phyloP scores from a whole-genome alignment of 23 tunicate genomes.

The Corella eumyota region DNA sequence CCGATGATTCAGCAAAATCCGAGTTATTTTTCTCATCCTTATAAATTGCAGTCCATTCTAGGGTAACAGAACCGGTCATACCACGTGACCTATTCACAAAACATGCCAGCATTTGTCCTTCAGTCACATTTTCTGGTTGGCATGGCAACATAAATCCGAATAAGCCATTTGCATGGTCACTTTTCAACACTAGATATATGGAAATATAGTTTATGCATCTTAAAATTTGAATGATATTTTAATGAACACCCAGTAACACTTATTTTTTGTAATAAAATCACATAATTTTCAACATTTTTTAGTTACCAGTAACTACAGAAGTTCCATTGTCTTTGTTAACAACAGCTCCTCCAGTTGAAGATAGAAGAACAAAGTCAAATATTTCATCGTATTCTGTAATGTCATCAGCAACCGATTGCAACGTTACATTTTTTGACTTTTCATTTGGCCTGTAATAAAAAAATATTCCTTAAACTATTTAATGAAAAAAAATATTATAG shows the following conservation, averaged over 20 bases:
- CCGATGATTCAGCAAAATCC: conserved; percentile 20
- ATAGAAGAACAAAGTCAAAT: conserved; percentile 31
- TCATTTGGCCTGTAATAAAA: conserved; percentile 22
- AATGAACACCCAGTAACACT: background rate
- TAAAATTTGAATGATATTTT: too few relatives aligned
- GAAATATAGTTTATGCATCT: background rate
- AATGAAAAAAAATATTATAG: too few relatives aligned
- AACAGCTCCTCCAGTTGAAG: conserved; percentile 36
- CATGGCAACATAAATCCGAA: conserved; percentile 61
- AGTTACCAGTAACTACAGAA: conserved; percentile 17
- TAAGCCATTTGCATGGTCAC: conserved; percentile 70
- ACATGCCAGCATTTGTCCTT: conserved; percentile 40
- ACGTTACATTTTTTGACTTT: background rate
- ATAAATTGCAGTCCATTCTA: conserved; percentile 33
- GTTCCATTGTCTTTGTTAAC: conserved; percentile 4
- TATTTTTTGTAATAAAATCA: too few relatives aligned
- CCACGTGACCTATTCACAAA: conserved; percentile 51
- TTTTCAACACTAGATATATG: conserved; percentile 33
- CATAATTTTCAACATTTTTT: too few relatives aligned
- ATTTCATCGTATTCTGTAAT: conserved; percentile 48
- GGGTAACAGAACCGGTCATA: conserved; percentile 30
- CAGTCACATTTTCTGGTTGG: conserved; percentile 35
- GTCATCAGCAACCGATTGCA: conserved; percentile 23
- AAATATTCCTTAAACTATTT: too few relatives aligned
- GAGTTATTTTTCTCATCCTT: conserved; percentile 1